Evolutionary conservation across 1,140 invertebrate species (phyloP), one percentile per base, ranked within the genome.

Genomic region (Vollenhovia emeryi): DNA sequence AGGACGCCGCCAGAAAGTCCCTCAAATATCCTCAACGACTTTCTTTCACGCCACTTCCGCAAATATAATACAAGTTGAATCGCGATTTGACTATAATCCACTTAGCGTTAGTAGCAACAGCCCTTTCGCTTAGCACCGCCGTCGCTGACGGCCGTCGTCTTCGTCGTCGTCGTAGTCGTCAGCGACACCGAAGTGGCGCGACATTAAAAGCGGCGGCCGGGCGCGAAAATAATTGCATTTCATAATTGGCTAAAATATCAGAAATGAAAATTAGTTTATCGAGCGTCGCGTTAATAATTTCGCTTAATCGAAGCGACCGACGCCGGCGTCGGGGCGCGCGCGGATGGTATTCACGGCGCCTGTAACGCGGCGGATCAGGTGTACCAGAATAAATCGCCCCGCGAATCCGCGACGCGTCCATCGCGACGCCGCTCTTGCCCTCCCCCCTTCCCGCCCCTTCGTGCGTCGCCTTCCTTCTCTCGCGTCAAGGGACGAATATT

Each of bases 141-240:
- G 27, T 30, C 33, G 18, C 8, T 6, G 15, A 21, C 6, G 15
- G 48, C 13, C 48, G 4, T 50, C 62, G 21, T 36, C 24, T 0
- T 30, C 30, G 13, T 24, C 75, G 43, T 64, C 21, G 27, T n/a
- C 75, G 27, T n/a, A 43, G 45, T n/a, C 30, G 15, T n/a, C 60
- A 84, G 74, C 85, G 89, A 89, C 83, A 89, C 87, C 74, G 78
- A 73, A 66, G 85, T 40, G 85, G 90, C 76, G 90, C 87, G 91
- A 92, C 92, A 92, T 93, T 93, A 93, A 93, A 93, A 91, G 62
- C 92, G 91, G 79, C 86, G 89, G 86, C 85, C 84, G 87, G 86
- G 91, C 89, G 90, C 89, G 89, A 92, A 92, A 93, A 93, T 93
- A 93, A 93, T 93, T 93, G 92, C 92, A 92, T 92, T 93, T 92